Evolutionary conservation across 2,113 vertebrate species (phyloP), one percentile per base, ranked within the genome.

Genomic region (Danionella cerebrum): DNA sequence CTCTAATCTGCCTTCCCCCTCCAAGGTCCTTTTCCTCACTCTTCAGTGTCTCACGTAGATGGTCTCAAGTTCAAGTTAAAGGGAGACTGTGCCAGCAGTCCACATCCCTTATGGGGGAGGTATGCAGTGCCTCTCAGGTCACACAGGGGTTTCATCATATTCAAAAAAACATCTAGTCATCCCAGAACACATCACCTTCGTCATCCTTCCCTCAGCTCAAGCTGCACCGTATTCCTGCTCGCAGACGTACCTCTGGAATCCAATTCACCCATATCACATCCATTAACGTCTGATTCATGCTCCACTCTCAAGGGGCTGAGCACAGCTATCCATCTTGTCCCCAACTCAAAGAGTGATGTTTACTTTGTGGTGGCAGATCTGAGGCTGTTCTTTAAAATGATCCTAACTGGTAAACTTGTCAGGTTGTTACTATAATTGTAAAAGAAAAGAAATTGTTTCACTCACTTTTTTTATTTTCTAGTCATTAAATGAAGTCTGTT

Each of bases 281-380:
- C 50, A 78, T 76, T 78, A 75, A 25, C 47, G 59, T 38, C 72
- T 78, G 79, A 80, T 73, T 78, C 76, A 78, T 80, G 66, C 66
- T 21, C 51, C 38, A 13, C 45, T 66, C 57, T 19, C 55, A 29
- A 41, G 62, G 66, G 54, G 38, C 67, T 11, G 18, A 67, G 31
- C 70, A 69, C 50, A 38, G 54, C 76, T 64, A 80, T 78, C 74
- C 69, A 70, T 80, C 76, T 76, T 75, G 58, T 68, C 72, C 53
- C 63, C 33, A 5, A 16, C 62, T 38, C 18, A 60, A 75, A 62
- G 53, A 44, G 58, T 42, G 55, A 33, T 52, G 72, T 76, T 78
- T 74, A 45, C 71, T 71, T 67, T 74, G 42, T 33, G 42, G 22
- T 52, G 60, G 35, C 71, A 78, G 76, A 74, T 74, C 66, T 72